Conservation (phyloP, 2,888 invertebrate genomes). For the Agriopis aurantiaria region DNA sequence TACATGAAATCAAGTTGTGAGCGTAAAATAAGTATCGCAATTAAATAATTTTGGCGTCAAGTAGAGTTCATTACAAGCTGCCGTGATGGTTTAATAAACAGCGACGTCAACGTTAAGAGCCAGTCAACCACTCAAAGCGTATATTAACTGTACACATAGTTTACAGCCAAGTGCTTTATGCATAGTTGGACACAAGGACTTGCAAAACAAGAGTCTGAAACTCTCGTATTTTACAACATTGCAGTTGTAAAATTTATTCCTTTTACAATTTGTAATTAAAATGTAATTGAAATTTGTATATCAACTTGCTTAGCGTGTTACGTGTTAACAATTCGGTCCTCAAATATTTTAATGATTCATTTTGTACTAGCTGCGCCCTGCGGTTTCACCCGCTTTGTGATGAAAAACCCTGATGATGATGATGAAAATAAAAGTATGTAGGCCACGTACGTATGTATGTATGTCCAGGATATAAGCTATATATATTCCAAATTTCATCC, state of each 20-base stretch:
- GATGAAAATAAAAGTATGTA: too few relatives aligned
- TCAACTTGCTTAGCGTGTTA: too few relatives aligned
- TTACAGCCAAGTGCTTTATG: not conserved
- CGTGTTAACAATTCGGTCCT: too few relatives aligned
- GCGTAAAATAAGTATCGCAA: not conserved
- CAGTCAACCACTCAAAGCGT: slow-evolving; percentile 1
- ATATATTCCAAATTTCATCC: too few relatives aligned
- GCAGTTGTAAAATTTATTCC: not conserved
- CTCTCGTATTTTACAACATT: not conserved
- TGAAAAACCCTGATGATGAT: too few relatives aligned
- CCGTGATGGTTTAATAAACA: slow-evolving; percentile 25
- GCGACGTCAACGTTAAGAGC: not conserved
- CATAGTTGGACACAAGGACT: not conserved
- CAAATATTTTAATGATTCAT: too few relatives aligned
- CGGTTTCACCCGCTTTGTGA: too few relatives aligned
- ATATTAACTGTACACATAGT: not conserved
- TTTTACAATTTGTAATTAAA: not conserved
- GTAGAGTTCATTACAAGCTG: slow-evolving; percentile 23
- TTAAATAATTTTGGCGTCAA: slow-evolving; percentile 16
- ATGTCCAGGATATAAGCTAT: too few relatives aligned
- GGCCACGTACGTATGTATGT: too few relatives aligned
- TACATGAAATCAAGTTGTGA: not conserved
- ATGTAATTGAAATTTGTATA: too few relatives aligned
- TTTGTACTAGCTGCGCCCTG: too few relatives aligned
- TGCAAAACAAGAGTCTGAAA: not conserved